phyloP scores from a whole-genome alignment of 2,888 invertebrate species.

The Chloroclysta siterata region DNA sequence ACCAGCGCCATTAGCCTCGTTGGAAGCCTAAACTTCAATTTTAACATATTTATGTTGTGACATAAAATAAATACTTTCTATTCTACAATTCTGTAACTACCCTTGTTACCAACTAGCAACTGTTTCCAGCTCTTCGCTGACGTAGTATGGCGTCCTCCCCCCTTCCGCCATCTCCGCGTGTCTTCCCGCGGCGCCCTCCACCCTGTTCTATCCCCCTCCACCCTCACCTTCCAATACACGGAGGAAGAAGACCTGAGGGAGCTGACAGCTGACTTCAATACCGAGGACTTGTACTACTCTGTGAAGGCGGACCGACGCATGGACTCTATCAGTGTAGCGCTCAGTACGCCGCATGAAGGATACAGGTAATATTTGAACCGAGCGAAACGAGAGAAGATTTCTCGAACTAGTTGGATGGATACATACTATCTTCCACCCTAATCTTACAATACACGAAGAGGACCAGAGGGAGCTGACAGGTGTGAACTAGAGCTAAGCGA shows the following conservation, averaged over 20 bases:
- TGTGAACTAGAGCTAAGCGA: too few species aligned
- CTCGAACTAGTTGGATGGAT: too few species aligned
- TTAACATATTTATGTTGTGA: too few species aligned
- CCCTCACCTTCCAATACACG: conserved; percentile 59
- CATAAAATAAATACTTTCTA: too few species aligned
- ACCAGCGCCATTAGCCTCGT: too few species aligned
- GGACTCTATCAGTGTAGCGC: conserved; percentile 59
- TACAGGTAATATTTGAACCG: conserved; percentile 56
- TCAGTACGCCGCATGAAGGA: conserved; percentile 71
- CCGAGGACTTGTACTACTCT: conserved; percentile 63
- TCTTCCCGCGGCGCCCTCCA: conserved; percentile 70
- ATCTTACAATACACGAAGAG: too few species aligned
- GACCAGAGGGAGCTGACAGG: too few species aligned
- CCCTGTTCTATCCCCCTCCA: conserved; percentile 66
- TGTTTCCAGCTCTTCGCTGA: conserved; percentile 69
- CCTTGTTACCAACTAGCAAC: neutral
- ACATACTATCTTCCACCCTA: too few species aligned
- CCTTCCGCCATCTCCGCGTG: conserved; percentile 71
- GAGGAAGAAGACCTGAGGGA: conserved; percentile 57
- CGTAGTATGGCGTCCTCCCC: conserved; percentile 78
- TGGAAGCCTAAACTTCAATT: too few species aligned
- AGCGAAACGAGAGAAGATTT: too few species aligned
- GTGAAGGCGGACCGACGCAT: conserved; percentile 68
- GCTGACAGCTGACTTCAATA: conserved; percentile 61
- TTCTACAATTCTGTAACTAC: too few species aligned